Evolutionary conservation across 2,113 vertebrate genomes (phyloP).

Genomic region (Cavia porcellus): DNA sequence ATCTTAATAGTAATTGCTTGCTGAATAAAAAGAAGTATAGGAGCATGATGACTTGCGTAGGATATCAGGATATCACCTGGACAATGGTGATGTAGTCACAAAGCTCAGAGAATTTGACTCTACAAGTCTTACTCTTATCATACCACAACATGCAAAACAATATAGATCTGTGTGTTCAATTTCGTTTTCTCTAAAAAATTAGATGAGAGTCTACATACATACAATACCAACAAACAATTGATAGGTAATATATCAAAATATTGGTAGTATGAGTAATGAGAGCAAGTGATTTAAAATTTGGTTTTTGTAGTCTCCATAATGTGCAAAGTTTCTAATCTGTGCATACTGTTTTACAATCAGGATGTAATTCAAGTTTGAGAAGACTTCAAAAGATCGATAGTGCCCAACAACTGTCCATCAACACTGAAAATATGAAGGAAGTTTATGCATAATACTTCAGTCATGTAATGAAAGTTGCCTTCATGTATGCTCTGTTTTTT

Average conservation of each 20-base stretch:
- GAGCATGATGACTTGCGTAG: neutral
- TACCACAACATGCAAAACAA: neutral
- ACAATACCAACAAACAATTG: neutral
- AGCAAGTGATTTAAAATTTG: neutral
- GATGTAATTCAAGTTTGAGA: neutral
- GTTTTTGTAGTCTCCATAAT: neutral
- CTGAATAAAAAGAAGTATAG: neutral
- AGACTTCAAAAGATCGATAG: neutral
- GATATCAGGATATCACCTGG: neutral
- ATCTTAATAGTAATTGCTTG: neutral
- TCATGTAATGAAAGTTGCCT: neutral
- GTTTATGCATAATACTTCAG: neutral
- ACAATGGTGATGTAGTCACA: neutral
- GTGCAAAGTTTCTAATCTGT: neutral
- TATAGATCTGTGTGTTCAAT: neutral
- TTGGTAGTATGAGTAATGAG: neutral
- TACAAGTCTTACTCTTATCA: neutral
- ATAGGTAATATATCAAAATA: neutral
- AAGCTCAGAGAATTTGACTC: neutral
- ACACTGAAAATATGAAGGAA: neutral
- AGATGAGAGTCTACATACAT: neutral
- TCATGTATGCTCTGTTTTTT: neutral
- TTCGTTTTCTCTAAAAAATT: neutral
- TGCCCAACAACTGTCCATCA: neutral
- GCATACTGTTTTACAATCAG: neutral